Evolutionary conservation across 2,797 vertebrate species (phyloP).

Genomic region (Lithobates pipiens): DNA sequence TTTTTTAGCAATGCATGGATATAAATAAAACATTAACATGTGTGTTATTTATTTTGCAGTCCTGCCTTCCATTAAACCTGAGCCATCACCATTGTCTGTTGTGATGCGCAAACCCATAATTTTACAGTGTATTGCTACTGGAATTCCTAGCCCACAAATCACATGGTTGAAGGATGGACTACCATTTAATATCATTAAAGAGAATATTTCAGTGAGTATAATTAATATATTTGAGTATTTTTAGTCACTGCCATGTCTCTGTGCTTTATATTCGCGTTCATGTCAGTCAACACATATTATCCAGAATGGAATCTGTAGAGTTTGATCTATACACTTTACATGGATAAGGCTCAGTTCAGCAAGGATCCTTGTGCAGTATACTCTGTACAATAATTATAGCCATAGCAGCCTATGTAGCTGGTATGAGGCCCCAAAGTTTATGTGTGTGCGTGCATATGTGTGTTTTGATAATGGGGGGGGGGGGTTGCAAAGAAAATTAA

Average conservation of each 20-base stretch:
- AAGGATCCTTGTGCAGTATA: no score
- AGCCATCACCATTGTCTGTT: conserved; percentile 82
- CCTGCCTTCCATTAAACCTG: conserved; percentile 88
- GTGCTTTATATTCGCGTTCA: neutral
- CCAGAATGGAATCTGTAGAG: neutral
- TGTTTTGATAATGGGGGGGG: no score
- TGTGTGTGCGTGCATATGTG: no score
- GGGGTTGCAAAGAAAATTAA: no score
- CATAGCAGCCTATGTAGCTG: no score
- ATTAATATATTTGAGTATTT: neutral
- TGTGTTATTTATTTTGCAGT: conserved; percentile 76
- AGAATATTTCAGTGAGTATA: conserved; percentile 82
- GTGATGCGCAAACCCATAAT: conserved; percentile 82
- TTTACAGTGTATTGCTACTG: conserved; percentile 89
- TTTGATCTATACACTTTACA: no score
- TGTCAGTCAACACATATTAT: neutral
- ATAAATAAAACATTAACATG: neutral
- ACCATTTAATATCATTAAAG: conserved; percentile 87
- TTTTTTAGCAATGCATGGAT: no score
- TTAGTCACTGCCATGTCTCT: neutral
- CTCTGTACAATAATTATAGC: no score
- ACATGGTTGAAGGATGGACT: conserved; percentile 94
- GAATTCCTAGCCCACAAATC: conserved; percentile 88
- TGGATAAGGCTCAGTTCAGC: no score
- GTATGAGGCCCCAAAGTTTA: no score